These are phyloP conservation scores for Hypothenemus hampei DNA, from an alignment of 1,140 invertebrate genomes.

Conservation along the genomic window DNA sequence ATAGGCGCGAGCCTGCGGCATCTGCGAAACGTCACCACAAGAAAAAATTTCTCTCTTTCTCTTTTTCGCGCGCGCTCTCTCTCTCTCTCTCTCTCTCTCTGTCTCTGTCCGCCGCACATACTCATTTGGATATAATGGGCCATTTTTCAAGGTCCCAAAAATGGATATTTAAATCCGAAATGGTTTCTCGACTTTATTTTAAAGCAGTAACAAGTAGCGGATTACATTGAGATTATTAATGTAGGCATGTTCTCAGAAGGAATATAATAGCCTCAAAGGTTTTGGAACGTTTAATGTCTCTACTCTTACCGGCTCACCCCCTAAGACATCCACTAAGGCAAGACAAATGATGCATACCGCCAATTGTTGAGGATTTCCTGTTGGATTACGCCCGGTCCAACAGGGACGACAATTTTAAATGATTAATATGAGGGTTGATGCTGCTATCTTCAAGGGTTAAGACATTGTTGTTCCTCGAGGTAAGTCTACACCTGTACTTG, in stretches of 20 bases:
- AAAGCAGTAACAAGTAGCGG: too few species aligned
- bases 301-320: background rate
- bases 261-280: too few species aligned
- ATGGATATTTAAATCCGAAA: too few species aligned
- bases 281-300: too few species aligned
- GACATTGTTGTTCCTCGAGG: background rate
- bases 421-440: slow-evolving; percentile 31
- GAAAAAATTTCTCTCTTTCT: too few species aligned
- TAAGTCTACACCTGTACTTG: too few species aligned
- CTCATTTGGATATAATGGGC: slow-evolving; percentile 25
- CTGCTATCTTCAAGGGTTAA: background rate
- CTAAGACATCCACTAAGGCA: slow-evolving; percentile 25
- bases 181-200: too few species aligned
- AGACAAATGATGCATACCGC: slow-evolving; percentile 30
- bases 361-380: slow-evolving; percentile 28
- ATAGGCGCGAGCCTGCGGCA: slow-evolving; percentile 14
- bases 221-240: too few species aligned
- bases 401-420: slow-evolving; percentile 26
- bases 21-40: slow-evolving; percentile 18
- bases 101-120: too few species aligned
- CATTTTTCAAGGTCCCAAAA: too few species aligned
- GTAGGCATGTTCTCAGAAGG: too few species aligned
- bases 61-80: slow-evolving; percentile 6
- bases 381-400: slow-evolving; percentile 15
- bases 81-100: too few species aligned